Percentiles rank a stretch among this genome's conserved stretches.
phyloP scores from a whole-genome alignment of 2,797 vertebrate species.

The Thripadectes ignobilis region DNA sequence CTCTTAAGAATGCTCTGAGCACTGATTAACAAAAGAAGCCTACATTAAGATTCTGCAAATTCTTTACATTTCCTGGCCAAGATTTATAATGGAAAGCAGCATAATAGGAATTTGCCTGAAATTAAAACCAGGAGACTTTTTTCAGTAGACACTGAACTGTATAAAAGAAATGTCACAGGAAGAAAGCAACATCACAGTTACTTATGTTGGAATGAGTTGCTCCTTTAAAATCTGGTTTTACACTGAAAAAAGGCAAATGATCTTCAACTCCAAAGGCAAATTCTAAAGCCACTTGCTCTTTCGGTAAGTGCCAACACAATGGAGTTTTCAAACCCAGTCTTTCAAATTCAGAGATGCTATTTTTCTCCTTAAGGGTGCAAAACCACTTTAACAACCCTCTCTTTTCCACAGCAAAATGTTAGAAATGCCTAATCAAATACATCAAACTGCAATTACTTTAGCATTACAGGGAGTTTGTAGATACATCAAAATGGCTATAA shows the following conservation, averaged over 20 bases:
- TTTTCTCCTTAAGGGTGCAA: not conserved
- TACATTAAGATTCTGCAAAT: constrained; percentile 31
- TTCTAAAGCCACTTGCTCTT: not conserved
- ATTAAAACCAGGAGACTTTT: constrained; percentile 25
- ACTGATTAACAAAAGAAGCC: constrained; percentile 28
- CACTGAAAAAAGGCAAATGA: not conserved
- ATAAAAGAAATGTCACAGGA: not conserved
- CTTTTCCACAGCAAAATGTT: not conserved
- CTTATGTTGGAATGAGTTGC: not conserved
- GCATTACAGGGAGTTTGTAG: not conserved
- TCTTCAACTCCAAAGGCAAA: not conserved
- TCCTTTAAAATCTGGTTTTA: not conserved
- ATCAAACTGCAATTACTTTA: not conserved
- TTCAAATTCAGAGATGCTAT: not conserved
- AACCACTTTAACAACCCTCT: not conserved
- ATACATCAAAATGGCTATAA: not conserved
- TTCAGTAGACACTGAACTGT: not conserved
- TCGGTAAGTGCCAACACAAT: not conserved
- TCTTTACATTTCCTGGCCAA: constrained; percentile 48
- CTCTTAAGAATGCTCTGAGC: not conserved
- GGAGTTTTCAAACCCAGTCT: not conserved
- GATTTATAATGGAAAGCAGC: not conserved
- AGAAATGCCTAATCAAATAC: not conserved
- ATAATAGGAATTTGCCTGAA: not conserved
- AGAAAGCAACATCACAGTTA: not conserved